Evolutionary conservation across 2,888 invertebrate species (phyloP).

Genomic region (Nebria salina): DNA sequence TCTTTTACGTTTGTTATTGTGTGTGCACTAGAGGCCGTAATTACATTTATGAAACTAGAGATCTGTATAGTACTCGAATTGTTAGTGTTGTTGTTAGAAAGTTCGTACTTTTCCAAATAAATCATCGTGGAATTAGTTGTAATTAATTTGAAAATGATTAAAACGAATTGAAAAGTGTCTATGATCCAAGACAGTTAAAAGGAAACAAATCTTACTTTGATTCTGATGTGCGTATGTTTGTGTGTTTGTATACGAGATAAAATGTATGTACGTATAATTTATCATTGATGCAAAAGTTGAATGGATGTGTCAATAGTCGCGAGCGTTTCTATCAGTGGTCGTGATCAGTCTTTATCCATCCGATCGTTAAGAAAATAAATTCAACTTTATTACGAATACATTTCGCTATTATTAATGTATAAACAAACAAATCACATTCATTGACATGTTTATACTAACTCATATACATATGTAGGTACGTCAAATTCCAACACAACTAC

Average conservation of each 20-base stretch:
- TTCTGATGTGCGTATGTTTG: not conserved
- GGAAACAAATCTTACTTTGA: too few relatives aligned
- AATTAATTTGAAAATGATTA: too few relatives aligned
- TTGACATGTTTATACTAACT: not conserved
- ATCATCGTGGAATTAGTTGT: too few relatives aligned
- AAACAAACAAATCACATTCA: not conserved
- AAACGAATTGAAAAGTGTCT: too few relatives aligned
- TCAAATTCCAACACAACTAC: not conserved
- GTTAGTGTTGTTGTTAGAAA: too few relatives aligned
- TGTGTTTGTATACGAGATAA: not conserved
- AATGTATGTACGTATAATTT: not conserved
- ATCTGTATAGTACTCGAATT: too few relatives aligned
- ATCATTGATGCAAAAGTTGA: not conserved
- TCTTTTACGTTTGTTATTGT: too few relatives aligned
- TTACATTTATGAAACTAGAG: too few relatives aligned
- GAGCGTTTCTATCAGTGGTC: not conserved
- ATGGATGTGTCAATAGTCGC: not conserved
- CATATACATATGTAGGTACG: not conserved
- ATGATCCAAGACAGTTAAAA: too few relatives aligned
- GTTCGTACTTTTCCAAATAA: too few relatives aligned
- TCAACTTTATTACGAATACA: not conserved
- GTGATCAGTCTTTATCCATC: not conserved
- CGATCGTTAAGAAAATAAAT: not conserved
- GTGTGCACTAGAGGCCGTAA: too few relatives aligned
- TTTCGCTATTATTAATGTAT: not conserved